Conservation (phyloP, 2,113 vertebrate genomes). For the Lophochroa leadbeateri region DNA sequence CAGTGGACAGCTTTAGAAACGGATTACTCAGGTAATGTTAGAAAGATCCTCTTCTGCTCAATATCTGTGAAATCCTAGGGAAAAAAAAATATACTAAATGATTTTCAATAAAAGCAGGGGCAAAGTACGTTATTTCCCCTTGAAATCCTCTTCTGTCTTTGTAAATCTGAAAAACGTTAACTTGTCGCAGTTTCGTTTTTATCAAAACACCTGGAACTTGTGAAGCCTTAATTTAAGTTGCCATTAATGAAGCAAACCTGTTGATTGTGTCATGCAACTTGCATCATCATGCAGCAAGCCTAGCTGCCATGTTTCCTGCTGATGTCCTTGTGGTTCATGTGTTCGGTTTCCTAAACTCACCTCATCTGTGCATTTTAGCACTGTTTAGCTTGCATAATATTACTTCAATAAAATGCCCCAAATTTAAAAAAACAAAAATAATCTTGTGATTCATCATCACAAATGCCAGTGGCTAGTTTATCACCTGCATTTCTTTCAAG, state of each 20-base stretch:
- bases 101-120: background rate
- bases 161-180: background rate
- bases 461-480: background rate
- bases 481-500: background rate
- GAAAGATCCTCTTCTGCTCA: background rate
- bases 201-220: background rate
- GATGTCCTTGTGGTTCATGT: background rate
- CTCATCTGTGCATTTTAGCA: background rate
- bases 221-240: background rate
- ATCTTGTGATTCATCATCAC: no score
- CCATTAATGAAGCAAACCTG: background rate
- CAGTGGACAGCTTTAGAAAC: background rate
- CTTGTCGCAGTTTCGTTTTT: background rate
- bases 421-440: background rate
- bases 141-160: background rate
- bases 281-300: background rate
- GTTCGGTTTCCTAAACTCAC: background rate
- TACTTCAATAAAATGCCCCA: background rate
- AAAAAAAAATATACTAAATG: background rate
- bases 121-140: background rate
- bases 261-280: background rate
- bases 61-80: background rate
- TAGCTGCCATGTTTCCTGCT: rapidly evolving
- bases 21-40: background rate
- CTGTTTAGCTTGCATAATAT: background rate